phyloP scores from a whole-genome alignment of 1,140 invertebrate species.

The Drosophila sturtevanti region DNA sequence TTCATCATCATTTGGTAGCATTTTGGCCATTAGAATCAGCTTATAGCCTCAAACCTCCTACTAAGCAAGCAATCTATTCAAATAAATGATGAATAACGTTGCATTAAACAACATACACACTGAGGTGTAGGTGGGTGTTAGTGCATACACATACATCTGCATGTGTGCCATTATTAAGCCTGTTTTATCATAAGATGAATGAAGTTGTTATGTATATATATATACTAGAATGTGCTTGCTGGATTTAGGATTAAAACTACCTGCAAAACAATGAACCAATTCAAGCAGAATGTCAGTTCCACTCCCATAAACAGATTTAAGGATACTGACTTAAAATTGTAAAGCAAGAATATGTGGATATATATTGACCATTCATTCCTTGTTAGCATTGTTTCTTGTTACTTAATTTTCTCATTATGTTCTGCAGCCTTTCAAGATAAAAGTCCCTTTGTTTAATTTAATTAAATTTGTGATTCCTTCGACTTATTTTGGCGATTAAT shows the following conservation, averaged over 20 bases:
- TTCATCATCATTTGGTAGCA: constrained; percentile 63
- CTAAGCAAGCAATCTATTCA: constrained; percentile 45
- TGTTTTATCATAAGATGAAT: neutral
- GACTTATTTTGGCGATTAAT: too few species aligned
- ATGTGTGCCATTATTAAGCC: constrained; percentile 7
- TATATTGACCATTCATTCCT: too few species aligned
- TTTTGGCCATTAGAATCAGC: constrained; percentile 58
- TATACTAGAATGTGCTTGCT: neutral
- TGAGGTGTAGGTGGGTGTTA: neutral
- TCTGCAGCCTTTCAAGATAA: too few species aligned
- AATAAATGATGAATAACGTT: constrained; percentile 58
- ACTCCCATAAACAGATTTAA: too few species aligned
- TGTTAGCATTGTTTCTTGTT: too few species aligned
- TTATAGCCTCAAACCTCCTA: constrained; percentile 19
- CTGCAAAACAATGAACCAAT: constrained; percentile 14
- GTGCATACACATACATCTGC: neutral
- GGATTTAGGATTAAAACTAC: constrained; percentile 1
- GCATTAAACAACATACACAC: constrained; percentile 37
- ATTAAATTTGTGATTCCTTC: too few species aligned
- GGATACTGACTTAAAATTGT: too few species aligned
- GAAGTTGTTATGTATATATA: neutral
- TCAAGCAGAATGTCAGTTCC: too few species aligned
- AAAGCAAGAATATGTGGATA: too few species aligned
- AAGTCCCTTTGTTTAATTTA: too few species aligned
- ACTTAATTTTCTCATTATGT: too few species aligned